Evolutionary conservation across 2,888 invertebrate genomes (phyloP).

Genomic region (Apamea crenata): DNA sequence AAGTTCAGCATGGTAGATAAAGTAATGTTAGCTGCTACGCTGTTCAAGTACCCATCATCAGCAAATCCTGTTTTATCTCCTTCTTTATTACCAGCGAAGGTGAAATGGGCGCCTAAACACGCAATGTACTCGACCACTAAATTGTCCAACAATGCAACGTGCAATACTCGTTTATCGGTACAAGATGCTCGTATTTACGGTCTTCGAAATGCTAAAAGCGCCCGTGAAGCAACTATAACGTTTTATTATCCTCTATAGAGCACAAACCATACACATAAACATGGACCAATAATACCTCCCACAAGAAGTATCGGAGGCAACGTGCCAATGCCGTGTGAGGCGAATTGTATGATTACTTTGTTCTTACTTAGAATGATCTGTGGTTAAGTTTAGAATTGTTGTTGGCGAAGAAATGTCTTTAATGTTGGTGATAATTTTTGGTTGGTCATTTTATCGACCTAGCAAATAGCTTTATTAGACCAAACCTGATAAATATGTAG

Average conservation of each 20-base stretch:
- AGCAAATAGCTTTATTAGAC: background rate
- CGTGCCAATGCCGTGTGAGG: constrained; percentile 78
- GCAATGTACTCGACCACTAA: constrained; percentile 58
- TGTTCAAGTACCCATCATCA: constrained; percentile 37
- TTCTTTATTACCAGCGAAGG: constrained; percentile 42
- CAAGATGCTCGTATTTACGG: constrained; percentile 83
- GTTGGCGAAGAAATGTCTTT: constrained; percentile 1
- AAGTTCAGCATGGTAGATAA: constrained; percentile 6
- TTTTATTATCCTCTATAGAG: constrained; percentile 85
- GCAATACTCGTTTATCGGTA: constrained; percentile 78
- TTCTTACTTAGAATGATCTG: constrained; percentile 33
- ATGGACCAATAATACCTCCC: constrained; percentile 79
- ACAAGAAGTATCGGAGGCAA: constrained; percentile 79
- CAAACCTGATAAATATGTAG: background rate
- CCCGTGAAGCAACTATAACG: constrained; percentile 82
- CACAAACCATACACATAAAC: constrained; percentile 80
- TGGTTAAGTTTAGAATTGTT: constrained; percentile 27
- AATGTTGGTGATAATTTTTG: background rate
- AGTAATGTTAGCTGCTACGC: constrained; percentile 13
- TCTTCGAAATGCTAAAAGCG: constrained; percentile 80
- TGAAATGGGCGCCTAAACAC: constrained; percentile 54
- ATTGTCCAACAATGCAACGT: constrained; percentile 70
- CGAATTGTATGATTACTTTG: constrained; percentile 54
- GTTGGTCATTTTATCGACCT: background rate
- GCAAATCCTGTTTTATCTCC: constrained; percentile 47